Percentiles rank a stretch among this genome's conserved stretches.
These are phyloP conservation scores for Dasysyrphus albostriatus DNA, from an alignment of 2,888 invertebrate species.

Conservation along the genomic window DNA sequence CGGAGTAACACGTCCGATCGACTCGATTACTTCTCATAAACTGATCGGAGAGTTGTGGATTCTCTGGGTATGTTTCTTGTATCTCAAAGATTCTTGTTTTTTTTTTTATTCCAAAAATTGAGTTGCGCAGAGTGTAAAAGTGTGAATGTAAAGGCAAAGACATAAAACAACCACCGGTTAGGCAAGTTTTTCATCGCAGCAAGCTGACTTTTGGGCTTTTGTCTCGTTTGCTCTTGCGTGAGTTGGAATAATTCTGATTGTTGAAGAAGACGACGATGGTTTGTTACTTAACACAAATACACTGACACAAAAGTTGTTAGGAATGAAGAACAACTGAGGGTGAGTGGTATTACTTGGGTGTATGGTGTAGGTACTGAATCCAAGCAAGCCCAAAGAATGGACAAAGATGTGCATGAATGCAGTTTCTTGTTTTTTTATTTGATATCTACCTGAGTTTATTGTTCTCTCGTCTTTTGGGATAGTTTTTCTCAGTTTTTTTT, in stretches of 20 bases:
- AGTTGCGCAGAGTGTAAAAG: conserved; percentile 40
- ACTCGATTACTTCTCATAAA: conserved; percentile 82
- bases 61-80: conserved; percentile 71
- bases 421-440: conserved; percentile 33
- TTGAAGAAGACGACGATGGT: conserved; percentile 31
- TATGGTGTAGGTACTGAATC: too few species aligned
- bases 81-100: conserved; percentile 71
- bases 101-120: conserved; percentile 21
- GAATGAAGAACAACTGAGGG: conserved; percentile 24
- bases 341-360: conserved; percentile 39
- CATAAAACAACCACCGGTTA: conserved; percentile 75
- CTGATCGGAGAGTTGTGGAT: conserved; percentile 78
- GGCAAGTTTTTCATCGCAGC: conserved; percentile 57
- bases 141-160: conserved; percentile 1
- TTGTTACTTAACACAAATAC: conserved; percentile 70
- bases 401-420: conserved; percentile 43
- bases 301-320: conserved; percentile 17
- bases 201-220: conserved; percentile 41
- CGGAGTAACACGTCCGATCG: conserved; percentile 79
- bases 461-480: conserved; percentile 54
- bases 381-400: conserved; percentile 20
- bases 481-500: not conserved
- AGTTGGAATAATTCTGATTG: conserved; percentile 39
- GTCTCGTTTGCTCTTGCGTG: conserved; percentile 74
- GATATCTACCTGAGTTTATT: conserved; percentile 58